Evolutionary conservation across 2,113 vertebrate species (phyloP), one percentile per base, ranked within the genome.

Genomic region (Helogale parvula): DNA sequence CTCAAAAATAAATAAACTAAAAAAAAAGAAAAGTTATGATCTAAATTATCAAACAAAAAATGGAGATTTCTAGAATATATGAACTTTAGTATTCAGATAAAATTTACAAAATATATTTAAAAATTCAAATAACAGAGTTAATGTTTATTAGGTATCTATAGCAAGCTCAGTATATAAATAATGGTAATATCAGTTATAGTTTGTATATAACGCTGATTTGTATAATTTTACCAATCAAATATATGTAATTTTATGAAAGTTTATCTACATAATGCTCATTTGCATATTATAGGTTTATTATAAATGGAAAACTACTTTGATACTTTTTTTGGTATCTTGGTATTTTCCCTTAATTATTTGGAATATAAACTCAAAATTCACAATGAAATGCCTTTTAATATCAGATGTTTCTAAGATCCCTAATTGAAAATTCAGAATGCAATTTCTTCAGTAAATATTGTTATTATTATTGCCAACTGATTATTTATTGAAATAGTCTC

Each of bases 11-110:
- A 52, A 52, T 15, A 54, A 54, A 54, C 45, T 47, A 47, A 47
- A 87, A 97, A 88, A 96, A 5, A 41, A 5, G 41, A 41, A 65
- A 54, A 92, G 15, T 76, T 76, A 76, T 38, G 21, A 35, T 76
- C 25, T 76, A 77, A 97, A 97, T 95, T 93, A 11, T 86, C n/a
- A 96, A 92, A 3, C 41, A 41, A 85, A 21, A 90, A 52, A 94
- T 97, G 45, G 52, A 15, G 23, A 86, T 57, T 47, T 52, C n/a
- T 47, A 57, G 85, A 95, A 66, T 86, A 13, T 86, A 65, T 45
- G 6, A 83, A 52, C 38, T 88, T 71, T 63, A 76, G 12, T 79
- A 83, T 72, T 7, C 52, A 72, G 4, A 68, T 66, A 60, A 91
- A 97, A 45, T 54, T 94, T 68, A 80, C 5, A 54, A 50, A 85